Percentiles rank a stretch among this genome's conserved stretches.
These are phyloP conservation scores for Laupala kohalensis DNA, from an alignment of 1,140 invertebrate species.

Conservation along the genomic window DNA sequence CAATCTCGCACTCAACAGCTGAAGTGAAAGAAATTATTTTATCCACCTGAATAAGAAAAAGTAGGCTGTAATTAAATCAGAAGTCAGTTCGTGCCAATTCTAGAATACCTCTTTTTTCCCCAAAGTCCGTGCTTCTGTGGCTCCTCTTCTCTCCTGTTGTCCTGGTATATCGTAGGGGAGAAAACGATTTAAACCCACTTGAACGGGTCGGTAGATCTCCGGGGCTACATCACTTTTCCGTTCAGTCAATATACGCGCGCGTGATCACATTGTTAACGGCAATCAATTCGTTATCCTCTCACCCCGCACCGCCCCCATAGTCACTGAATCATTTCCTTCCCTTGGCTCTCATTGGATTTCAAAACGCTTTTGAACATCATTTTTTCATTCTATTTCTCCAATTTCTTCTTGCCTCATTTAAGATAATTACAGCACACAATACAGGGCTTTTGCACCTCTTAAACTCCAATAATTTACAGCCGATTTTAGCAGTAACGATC, in stretches of 20 bases:
- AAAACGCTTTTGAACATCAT: no score
- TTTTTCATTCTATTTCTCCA: no score
- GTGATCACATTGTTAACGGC: background rate
- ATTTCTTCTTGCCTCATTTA: background rate
- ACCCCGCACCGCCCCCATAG: background rate
- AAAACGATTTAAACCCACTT: background rate
- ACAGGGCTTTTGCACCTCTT: background rate
- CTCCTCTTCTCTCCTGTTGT: background rate
- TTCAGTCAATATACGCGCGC: background rate
- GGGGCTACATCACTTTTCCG: background rate
- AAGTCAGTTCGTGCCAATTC: no score
- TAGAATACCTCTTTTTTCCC: background rate
- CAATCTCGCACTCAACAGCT: no score
- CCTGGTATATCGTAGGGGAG: background rate
- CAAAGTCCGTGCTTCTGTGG: background rate
- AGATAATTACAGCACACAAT: background rate
- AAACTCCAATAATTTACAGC: background rate
- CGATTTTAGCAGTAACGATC: background rate
- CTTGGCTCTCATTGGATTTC: no score
- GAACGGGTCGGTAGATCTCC: background rate
- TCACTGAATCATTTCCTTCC: no score
- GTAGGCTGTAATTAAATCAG: no score
- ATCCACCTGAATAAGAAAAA: no score
- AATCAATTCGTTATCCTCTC: background rate
- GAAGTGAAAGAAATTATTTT: no score